These are phyloP conservation scores for Odontocerum albicorne DNA, from an alignment of 2,888 invertebrate species.

Conservation along the genomic window DNA sequence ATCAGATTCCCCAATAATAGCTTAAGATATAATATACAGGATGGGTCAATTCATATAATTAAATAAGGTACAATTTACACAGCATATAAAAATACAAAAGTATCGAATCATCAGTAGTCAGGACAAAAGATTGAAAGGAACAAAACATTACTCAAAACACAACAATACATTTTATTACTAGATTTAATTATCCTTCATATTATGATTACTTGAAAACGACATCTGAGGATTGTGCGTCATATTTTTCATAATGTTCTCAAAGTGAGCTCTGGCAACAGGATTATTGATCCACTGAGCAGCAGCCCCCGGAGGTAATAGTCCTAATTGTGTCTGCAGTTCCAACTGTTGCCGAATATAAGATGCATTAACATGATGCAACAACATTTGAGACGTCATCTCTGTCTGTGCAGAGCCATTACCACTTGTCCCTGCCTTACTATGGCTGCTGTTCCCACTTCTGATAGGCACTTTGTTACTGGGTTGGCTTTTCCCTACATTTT, in stretches of 20 bases:
- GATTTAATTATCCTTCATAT: constrained; percentile 14
- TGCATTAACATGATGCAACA: constrained; percentile 31
- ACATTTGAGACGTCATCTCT: constrained; percentile 14
- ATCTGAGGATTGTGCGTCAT: constrained; percentile 47
- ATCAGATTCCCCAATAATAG: too few species aligned
- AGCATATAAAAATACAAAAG: too few species aligned
- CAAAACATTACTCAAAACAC: too few species aligned
- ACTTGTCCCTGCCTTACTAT: constrained; percentile 10
- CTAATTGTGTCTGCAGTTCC: constrained; percentile 31
- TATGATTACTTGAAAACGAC: constrained; percentile 20
- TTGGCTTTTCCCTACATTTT: constrained; percentile 47
- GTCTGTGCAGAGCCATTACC: not conserved
- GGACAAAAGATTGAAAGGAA: too few species aligned
- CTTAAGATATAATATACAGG: too few species aligned
- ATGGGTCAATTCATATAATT: too few species aligned
- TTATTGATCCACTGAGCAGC: constrained; percentile 35
- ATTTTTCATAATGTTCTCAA: constrained; percentile 48
- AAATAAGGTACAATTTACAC: too few species aligned
- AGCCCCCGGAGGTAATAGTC: constrained; percentile 31
- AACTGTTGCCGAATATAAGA: constrained; percentile 32
- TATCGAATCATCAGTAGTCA: too few species aligned
- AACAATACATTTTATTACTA: too few species aligned
- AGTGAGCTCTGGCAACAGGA: constrained; percentile 31
- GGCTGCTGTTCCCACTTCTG: not conserved
- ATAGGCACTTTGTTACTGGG: constrained; percentile 41